phyloP scores from a whole-genome alignment of 2,888 invertebrate species.

The Tuberolachnus salignus region DNA sequence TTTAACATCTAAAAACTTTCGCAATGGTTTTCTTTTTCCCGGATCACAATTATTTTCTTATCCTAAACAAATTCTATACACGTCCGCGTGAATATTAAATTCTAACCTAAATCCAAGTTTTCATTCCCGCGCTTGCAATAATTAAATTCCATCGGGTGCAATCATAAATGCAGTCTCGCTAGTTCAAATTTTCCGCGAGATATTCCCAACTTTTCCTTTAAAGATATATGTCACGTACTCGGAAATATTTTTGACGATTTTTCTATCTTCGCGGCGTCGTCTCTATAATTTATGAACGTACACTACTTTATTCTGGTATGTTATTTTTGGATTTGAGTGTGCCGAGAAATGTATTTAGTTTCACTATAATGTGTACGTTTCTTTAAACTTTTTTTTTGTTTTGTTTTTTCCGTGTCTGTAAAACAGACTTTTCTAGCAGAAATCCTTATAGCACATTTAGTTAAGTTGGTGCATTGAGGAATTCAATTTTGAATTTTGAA shows the following conservation, averaged over 20 bases:
- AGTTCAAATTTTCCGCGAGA: not conserved
- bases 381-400: no score
- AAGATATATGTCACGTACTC: conserved; percentile 22
- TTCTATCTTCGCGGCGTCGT: not conserved
- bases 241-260: conserved; percentile 23
- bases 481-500: no score
- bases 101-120: not conserved
- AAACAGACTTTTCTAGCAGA: no score
- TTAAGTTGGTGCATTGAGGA: no score
- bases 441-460: no score
- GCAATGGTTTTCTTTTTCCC: no score
- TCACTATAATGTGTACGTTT: no score
- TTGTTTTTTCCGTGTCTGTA: no score
- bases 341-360: no score
- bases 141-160: conserved; percentile 16
- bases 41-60: not conserved
- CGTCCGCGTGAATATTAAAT: not conserved
- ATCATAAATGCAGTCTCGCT: conserved; percentile 16
- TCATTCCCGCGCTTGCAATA: not conserved
- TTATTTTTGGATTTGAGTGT: no score
- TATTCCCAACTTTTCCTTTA: conserved; percentile 18
- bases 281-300: not conserved
- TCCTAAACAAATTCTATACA: conserved; percentile 2
- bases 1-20: no score
- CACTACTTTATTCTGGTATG: not conserved